Evolutionary conservation across 2,113 vertebrate genomes (phyloP).

Genomic region (Tyto alba): DNA sequence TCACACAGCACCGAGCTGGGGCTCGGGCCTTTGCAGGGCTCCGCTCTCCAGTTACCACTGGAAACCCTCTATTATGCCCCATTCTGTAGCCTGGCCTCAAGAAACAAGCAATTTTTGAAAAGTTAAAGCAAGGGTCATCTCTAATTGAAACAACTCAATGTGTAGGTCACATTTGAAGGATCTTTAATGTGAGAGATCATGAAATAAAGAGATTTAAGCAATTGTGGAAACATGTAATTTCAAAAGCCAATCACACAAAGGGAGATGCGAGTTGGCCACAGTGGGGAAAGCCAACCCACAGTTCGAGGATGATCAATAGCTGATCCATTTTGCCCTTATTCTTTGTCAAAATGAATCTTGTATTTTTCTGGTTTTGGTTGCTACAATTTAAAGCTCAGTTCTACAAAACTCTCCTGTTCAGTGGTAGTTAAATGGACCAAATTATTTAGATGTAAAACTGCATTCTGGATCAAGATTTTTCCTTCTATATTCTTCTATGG

Average conservation of each 20-base stretch:
- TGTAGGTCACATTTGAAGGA: background rate
- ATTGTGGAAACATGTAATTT: background rate
- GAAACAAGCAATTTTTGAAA: background rate
- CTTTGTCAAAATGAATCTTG: background rate
- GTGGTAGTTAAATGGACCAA: background rate
- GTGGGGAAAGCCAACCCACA: background rate
- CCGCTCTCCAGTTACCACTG: slow-evolving; percentile 57
- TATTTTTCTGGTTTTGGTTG: background rate
- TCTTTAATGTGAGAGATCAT: background rate
- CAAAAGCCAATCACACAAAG: background rate
- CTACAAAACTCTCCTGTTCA: background rate
- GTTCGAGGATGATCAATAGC: background rate
- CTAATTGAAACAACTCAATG: slow-evolving; percentile 47
- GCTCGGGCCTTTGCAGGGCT: background rate
- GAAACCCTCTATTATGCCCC: slow-evolving; percentile 31
- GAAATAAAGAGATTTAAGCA: background rate
- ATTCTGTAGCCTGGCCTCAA: background rate
- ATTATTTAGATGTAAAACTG: background rate
- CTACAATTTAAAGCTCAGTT: background rate
- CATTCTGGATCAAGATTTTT: background rate
- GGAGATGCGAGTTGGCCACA: background rate
- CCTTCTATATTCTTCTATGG: background rate
- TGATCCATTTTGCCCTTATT: background rate
- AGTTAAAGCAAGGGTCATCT: background rate
- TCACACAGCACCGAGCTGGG: background rate